Base-by-base conservation (phyloP, 2,888 invertebrate genomes). In the Malthinus flaveolus region DNA sequence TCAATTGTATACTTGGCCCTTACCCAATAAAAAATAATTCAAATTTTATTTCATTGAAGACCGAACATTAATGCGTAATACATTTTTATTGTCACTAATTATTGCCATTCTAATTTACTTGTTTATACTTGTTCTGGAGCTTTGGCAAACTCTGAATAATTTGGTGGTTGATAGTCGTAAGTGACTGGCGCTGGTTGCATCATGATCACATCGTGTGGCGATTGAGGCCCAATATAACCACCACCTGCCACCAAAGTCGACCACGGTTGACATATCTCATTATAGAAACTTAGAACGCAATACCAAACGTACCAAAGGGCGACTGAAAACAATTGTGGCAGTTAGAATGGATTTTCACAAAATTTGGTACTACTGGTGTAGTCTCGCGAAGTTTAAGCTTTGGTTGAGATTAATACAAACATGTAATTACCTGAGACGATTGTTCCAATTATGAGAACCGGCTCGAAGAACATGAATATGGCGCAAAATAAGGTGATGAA, bases 401-500 rank as follows among this genome's bases (percentile, higher is more conserved):
- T n/a, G n/a, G n/a, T n/a, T n/a, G n/a, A n/a, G n/a, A 23, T 23
- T 23, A 23, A 23, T 23, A 5, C 5, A 23, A 23, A 23, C n/a
- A n/a, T n/a, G n/a, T 23, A 23, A 23, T 7, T 46, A 59, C 59
- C 55, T 39, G 59, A 50, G 32, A 59, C 50, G 3, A 59, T n/a
- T 1, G 59, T 59, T 36, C 45, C 50, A 8, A 42, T 11, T 8
- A 35, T 47, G 11, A 59, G 51, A 4, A 47, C 55, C 9, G 59
- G 45, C 9, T 50, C 39, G 23, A 59, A 59, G 11, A 59, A 59
- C 59, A 59, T 59, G 10, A 59, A 59, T 32, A 59, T 55, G 1
- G 55, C 15, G 31, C 49, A 59, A 34, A 59, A 59, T 8, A 59
- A 8, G 3, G 55, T 32, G 12, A 35, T 34, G 4, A 59, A 12